These are phyloP conservation scores for Miniopterus natalensis DNA, from an alignment of 2,113 vertebrate genomes.

Conservation along the genomic window DNA sequence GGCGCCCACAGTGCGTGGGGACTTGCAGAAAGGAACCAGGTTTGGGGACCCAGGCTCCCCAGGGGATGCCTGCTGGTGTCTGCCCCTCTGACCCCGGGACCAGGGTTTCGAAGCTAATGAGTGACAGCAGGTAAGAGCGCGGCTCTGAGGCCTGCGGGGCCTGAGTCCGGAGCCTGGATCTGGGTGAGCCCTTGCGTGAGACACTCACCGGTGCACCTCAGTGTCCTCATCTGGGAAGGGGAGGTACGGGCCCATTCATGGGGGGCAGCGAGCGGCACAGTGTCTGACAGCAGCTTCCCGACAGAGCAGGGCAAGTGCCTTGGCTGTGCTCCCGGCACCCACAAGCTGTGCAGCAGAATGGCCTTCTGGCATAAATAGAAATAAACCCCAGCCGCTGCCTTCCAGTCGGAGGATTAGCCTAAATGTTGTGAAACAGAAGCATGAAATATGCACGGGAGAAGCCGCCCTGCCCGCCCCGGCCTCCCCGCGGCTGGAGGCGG, in stretches of 20 bases:
- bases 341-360: slow-evolving; percentile 28
- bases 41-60: neutral
- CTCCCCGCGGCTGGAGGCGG: accelerated
- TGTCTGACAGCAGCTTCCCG: neutral
- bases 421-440: slow-evolving; percentile 61
- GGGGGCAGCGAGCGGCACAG: neutral
- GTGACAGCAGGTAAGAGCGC: neutral
- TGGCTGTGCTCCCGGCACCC: neutral
- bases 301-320: neutral
- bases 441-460: neutral
- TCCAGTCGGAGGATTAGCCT: slow-evolving; percentile 36
- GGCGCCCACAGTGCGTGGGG: neutral
- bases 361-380: slow-evolving; percentile 51
- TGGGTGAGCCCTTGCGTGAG: neutral
- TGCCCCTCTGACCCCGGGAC: neutral
- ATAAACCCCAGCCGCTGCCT: neutral
- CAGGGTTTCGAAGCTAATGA: neutral
- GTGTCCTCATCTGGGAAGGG: neutral
- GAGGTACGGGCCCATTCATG: accelerated
- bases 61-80: neutral
- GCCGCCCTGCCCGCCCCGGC: neutral
- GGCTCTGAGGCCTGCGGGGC: neutral
- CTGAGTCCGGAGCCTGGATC: neutral
- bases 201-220: neutral
- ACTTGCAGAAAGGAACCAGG: neutral